phyloP scores from a whole-genome alignment of 2,888 invertebrate genomes.

The Sarcophaga carnaria region DNA sequence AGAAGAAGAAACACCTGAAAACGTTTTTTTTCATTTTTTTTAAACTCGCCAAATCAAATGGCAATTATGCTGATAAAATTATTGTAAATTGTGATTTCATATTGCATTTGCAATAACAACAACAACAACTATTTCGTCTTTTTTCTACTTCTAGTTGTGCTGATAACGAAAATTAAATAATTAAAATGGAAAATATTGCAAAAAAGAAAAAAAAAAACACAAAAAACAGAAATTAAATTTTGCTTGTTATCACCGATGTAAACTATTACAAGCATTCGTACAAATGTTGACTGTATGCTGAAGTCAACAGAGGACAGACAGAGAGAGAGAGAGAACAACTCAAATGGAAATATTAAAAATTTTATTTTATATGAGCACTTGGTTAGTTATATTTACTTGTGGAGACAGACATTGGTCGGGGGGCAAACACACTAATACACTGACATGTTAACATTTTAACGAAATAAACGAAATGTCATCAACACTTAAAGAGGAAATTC shows the following conservation, averaged over 20 bases:
- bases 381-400: no score
- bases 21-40: no score
- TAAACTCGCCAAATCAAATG: no score
- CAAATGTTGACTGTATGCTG: background rate
- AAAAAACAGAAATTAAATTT: constrained; percentile 2
- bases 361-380: no score
- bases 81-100: no score
- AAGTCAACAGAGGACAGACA: background rate
- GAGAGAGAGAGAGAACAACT: background rate
- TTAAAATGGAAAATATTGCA: background rate
- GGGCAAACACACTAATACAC: no score
- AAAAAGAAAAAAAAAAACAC: background rate
- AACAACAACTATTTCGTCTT: no score
- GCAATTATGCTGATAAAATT: no score
- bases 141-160: background rate
- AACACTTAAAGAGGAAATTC: background rate
- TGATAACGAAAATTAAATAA: constrained; percentile 30
- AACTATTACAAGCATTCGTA: background rate
- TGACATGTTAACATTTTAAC: no score
- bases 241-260: constrained; percentile 15
- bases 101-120: no score
- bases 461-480: background rate
- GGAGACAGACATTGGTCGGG: no score
- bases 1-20: no score
- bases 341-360: background rate